Evolutionary conservation across 2,888 invertebrate genomes (phyloP), one percentile per base, ranked within the genome.

Genomic region (Drosophila trichaetosa): DNA sequence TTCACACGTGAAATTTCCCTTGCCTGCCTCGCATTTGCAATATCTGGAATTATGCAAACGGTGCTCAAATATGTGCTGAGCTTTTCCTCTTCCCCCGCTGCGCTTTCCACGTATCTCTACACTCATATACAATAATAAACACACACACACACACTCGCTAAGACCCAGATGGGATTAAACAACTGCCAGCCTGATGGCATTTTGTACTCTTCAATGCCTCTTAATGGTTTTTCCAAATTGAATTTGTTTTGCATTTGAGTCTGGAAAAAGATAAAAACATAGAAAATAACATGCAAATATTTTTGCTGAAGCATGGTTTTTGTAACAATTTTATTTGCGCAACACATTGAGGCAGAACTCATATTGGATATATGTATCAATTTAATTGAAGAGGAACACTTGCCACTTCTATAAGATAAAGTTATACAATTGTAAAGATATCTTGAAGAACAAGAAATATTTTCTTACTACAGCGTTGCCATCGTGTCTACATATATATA

Each of bases 21-120:
- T 63, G 66, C 72, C 69, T 75, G 78, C 38, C 52, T 56, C 42
- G 70, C 72, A 75, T 80, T 33, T 58, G 52, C 56, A 64, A 65
- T 65, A 27, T 13, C 4, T 21, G 27, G 34, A 57, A 67, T 61
- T 53, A 71, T 51, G 63, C 61, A 70, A 70, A 64, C 38, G 60
- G 40, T 48, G 42, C 52, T 48, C n/a, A 65, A 62, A 70, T 64
- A 18, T 70, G 51, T 70, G 74, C 64, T 65, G 62, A 64, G 63
- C 63, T 78, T 51, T 63, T 40, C n/a, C 67, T 16, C 8, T n/a
- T 10, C 11, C 21, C 18, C 11, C 8, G 21, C 49, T 51, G 29
- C 42, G 24, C 36, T 21, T 33, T 13, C 1, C 31, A 5, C 1
- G 0, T 36, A 21, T 60, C 38, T 10, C 31, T 31, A 10, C 31